These are phyloP conservation scores for Oxycera nigricornis DNA, from an alignment of 2,888 invertebrate genomes.

Conservation along the genomic window DNA sequence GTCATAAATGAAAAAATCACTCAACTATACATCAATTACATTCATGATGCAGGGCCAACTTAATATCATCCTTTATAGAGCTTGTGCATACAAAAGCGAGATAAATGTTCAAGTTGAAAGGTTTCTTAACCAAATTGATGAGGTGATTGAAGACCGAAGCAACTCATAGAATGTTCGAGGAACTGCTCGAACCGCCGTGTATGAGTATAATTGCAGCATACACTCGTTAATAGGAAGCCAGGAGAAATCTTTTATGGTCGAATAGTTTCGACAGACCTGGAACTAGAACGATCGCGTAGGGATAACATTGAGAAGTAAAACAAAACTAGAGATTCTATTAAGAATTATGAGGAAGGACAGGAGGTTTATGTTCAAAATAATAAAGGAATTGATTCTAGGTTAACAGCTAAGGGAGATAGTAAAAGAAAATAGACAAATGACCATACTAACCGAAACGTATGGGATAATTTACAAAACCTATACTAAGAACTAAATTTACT, in stretches of 20 bases:
- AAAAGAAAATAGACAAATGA: neutral
- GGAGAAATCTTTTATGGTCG: too few relatives aligned
- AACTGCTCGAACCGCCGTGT: too few relatives aligned
- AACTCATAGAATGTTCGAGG: too few relatives aligned
- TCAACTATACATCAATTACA: neutral
- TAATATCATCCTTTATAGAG: too few relatives aligned
- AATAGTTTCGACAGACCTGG: too few relatives aligned
- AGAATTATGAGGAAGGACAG: neutral
- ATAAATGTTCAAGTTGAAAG: too few relatives aligned
- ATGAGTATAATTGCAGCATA: too few relatives aligned
- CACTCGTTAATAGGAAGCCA: too few relatives aligned
- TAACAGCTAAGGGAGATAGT: neutral
- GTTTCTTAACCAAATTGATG: too few relatives aligned
- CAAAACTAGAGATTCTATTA: neutral
- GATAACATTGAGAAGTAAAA: neutral
- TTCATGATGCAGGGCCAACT: too few relatives aligned
- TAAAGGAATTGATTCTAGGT: neutral
- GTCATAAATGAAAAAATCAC: constrained; percentile 45
- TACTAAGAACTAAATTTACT: neutral
- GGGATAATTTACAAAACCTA: neutral
- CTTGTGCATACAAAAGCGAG: too few relatives aligned
- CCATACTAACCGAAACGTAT: neutral
- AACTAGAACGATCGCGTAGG: neutral
- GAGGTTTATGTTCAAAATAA: neutral
- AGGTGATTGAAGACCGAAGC: too few relatives aligned